Percentiles rank a stretch among this genome's conserved stretches.
Conservation (phyloP, 37 sponge, comb jelly and placozoan species). For the Halisarca cf. caerulea region DNA sequence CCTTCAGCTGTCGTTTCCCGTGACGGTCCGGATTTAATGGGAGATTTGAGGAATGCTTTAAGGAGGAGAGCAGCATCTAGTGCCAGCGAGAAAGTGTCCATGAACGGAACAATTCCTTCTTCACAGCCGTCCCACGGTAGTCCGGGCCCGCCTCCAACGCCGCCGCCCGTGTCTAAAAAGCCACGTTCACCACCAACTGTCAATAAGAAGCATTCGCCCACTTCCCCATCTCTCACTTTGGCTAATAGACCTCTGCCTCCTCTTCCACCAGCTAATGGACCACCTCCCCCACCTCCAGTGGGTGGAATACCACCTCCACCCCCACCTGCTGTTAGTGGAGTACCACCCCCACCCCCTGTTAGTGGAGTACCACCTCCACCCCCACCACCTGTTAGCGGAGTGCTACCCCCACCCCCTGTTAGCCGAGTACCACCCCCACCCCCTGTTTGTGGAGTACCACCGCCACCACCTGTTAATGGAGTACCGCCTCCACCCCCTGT, state of each 20-base stretch:
- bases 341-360: slow-evolving; percentile 26
- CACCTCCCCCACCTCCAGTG: slow-evolving; percentile 2
- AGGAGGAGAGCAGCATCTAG: slow-evolving; percentile 10
- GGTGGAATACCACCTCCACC: not conserved
- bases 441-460: not conserved
- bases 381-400: not conserved
- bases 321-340: not conserved
- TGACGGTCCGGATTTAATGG: slow-evolving; percentile 15
- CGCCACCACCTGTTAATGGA: slow-evolving; percentile 26
- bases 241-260: not conserved
- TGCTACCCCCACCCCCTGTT: not conserved
- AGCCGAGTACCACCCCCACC: slow-evolving; percentile 23
- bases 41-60: slow-evolving; percentile 18
- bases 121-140: not conserved
- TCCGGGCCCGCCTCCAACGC: not conserved
- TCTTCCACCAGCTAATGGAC: not conserved
- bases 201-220: too few relatives aligned
- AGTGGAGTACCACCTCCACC: slow-evolving; percentile 24
- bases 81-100: not conserved
- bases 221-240: not conserved
- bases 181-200: too few relatives aligned
- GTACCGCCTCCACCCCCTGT: slow-evolving; percentile 48
- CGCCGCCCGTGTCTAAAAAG: not conserved
- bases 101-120: not conserved
- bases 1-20: not conserved